Conservation (phyloP, 2,888 invertebrate species). For the Busseola fusca region DNA sequence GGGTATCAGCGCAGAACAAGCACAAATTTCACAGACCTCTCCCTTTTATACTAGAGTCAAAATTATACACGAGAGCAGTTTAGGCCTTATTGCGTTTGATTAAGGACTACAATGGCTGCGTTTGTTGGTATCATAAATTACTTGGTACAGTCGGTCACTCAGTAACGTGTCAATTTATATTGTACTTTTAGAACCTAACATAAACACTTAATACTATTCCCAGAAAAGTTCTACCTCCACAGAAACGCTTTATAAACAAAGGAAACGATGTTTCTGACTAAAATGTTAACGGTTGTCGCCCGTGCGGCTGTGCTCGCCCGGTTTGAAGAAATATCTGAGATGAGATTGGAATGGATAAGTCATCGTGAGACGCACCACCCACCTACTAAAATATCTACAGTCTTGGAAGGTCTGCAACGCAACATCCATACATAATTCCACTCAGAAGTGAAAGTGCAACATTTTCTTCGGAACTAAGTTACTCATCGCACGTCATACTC, state of each 20-base stretch:
- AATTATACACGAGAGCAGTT: background rate
- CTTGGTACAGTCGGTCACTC: conserved; percentile 23
- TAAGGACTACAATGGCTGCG: conserved; percentile 13
- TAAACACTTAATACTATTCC: conserved; percentile 8
- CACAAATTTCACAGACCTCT: background rate
- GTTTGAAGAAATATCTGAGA: background rate
- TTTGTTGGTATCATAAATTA: background rate
- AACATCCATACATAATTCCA: background rate
- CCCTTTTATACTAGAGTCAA: conserved; percentile 26
- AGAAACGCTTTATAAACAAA: conserved; percentile 8
- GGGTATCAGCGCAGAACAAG: conserved; percentile 21
- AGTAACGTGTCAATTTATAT: conserved; percentile 3
- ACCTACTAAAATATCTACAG: background rate
- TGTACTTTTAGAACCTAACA: conserved; percentile 4
- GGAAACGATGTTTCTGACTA: background rate
- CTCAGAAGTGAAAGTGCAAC: conserved; percentile 6
- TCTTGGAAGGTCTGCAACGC: background rate
- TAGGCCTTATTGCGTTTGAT: conserved; percentile 1
- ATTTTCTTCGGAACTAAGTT: background rate
- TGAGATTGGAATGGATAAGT: background rate
- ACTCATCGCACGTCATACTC: background rate
- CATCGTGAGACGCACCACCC: background rate
- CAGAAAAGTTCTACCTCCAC: background rate
- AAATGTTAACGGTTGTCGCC: background rate
- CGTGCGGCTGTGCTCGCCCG: conserved; percentile 7